Base-by-base conservation (phyloP, 2,113 vertebrate species). In the Physeter macrocephalus region DNA sequence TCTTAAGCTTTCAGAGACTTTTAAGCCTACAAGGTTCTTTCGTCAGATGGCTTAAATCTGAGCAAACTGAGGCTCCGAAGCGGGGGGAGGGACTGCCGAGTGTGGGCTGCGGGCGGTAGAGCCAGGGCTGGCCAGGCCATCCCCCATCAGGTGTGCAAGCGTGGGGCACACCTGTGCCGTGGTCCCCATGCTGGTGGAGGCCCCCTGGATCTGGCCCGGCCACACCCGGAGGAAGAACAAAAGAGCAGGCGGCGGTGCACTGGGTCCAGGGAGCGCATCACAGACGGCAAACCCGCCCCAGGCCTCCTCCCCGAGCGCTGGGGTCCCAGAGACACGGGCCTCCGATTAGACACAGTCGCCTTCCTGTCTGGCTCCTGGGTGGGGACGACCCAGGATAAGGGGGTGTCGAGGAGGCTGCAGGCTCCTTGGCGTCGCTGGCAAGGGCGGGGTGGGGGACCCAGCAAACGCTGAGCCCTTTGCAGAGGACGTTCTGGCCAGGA, bases 241-340 rank as follows among this genome's bases (percentile, higher is more conserved):
- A 29, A 25, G 15, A 2, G n/a, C 29, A 34, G 20, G 11, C 0
- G 1, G 43, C 5, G 31, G 59, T 13, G 3, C 27, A 1, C 1
- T 0, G 0, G 29, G 20, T 5, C 41, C 81, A 21, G 14, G 4
- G 39, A 29, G 54, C 1, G 2, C 8, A 3, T 21, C 20, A 5
- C 9, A 1, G 31, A 49, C 0, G 3, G 25, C 39, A n/a, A 23
- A n/a, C 39, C 52, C 10, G 1, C 69, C 71, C 71, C 3, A 20
- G 57, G 71, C 31, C 13, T 54, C 1, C 54, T 66, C 15, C 14
- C 27, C 36, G 20, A 57, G 54, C 6, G n/a, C 49, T 0, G 3
- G 46, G 18, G 46, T 67, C 46, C n/a, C 88, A 34, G 75, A 34
- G 12, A 52, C 20, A 13, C 29, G 36, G 6, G 18, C 46, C 61